Percentiles rank a stretch among this genome's conserved stretches.
Conservation (phyloP, 2,888 invertebrate genomes). For the Lottia gigantea region DNA sequence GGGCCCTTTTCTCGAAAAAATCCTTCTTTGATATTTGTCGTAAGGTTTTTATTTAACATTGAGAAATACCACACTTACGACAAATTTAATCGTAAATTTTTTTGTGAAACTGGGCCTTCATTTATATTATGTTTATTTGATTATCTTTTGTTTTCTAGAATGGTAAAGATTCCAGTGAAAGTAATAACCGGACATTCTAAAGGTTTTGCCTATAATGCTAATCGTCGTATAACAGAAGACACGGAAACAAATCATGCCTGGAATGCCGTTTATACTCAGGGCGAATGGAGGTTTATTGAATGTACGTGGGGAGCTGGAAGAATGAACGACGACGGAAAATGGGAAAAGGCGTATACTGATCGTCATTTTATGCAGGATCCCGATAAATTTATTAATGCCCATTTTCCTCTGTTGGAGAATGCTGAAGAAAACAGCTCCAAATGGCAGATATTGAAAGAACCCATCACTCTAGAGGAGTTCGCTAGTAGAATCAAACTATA, state of each 20-base stretch:
- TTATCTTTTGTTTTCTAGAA: conserved; percentile 26
- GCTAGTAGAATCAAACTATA: conserved; percentile 38
- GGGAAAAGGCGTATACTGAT: conserved; percentile 33
- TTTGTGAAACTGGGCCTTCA: too few relatives aligned
- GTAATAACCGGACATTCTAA: conserved; percentile 43
- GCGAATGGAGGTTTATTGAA: conserved; percentile 43
- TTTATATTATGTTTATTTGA: too few relatives aligned
- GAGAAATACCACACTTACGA: too few relatives aligned
- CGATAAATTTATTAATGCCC: conserved; percentile 39
- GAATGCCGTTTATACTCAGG: conserved; percentile 40
- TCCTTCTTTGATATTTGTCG: too few relatives aligned
- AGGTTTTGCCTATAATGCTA: conserved; percentile 39
- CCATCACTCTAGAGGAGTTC: conserved; percentile 36
- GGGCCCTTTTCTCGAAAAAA: too few relatives aligned
- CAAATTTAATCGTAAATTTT: too few relatives aligned
- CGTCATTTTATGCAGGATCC: conserved; percentile 44
- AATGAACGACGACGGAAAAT: conserved; percentile 28
- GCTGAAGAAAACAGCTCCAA: conserved; percentile 35
- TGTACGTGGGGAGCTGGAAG: conserved; percentile 46
- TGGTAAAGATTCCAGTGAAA: conserved; percentile 33
- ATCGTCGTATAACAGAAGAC: conserved; percentile 28
- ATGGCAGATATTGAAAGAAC: conserved; percentile 37
- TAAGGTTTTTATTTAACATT: too few relatives aligned
- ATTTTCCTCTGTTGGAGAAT: conserved; percentile 37
- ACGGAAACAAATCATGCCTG: conserved; percentile 41